Percentiles rank a stretch among this genome's conserved stretches.
Evolutionary conservation across 2,888 invertebrate genomes (phyloP).

Genomic region (Mimumesa dahlbomi): DNA sequence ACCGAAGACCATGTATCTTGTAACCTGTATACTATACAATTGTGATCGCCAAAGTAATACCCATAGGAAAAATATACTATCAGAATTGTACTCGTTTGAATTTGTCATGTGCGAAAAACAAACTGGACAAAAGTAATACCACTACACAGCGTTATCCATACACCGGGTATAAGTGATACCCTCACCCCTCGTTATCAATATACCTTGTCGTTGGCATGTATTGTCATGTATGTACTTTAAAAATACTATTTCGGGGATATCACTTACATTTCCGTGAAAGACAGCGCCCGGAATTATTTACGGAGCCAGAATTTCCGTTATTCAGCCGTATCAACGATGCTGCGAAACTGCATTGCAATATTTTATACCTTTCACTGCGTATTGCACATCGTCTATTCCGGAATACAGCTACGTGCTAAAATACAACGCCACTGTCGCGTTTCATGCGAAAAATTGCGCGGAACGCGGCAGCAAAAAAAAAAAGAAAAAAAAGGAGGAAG

Average conservation of each 20-base stretch:
- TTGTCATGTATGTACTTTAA: too few species aligned
- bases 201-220: too few species aligned
- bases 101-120: neutral
- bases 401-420: neutral
- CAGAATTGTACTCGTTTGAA: neutral
- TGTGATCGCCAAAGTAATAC: too few species aligned
- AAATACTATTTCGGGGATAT: too few species aligned
- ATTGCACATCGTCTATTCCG: constrained; percentile 5
- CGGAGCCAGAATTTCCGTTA: constrained; percentile 5
- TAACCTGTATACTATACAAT: too few species aligned
- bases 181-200: too few species aligned
- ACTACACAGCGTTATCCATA: too few species aligned
- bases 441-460: too few species aligned
- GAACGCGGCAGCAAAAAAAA: too few species aligned
- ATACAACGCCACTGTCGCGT: neutral
- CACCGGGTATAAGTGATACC: too few species aligned
- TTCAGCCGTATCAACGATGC: neutral
- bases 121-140: neutral
- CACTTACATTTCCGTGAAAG: constrained; percentile 21
- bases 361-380: constrained; percentile 7
- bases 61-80: neutral
- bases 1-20: too few species aligned
- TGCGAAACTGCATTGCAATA: constrained; percentile 11
- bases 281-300: constrained; percentile 32
- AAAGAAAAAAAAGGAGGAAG: too few species aligned